Evolutionary conservation across 2,797 vertebrate genomes (phyloP), one percentile per base, ranked within the genome.

Genomic region (Galagoides demidoff): DNA sequence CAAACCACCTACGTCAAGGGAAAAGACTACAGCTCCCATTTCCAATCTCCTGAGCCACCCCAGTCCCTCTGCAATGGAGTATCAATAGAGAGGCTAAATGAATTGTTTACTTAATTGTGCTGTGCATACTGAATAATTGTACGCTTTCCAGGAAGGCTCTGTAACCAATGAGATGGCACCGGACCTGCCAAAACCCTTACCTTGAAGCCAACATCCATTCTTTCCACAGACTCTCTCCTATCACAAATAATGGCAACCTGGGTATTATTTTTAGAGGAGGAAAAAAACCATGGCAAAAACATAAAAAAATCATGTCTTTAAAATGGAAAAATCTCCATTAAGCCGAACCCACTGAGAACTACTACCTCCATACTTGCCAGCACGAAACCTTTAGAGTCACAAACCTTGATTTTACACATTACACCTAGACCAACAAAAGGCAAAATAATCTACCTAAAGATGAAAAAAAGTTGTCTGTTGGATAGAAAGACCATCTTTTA

Each of bases 261-360:
- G 20, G 77, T 88, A 73, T 96, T 96, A 86, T 92, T 94, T 95
- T 25, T 95, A 97, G 95, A 81, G 82, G 77, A 96, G 71, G 88
- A 59, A 94, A 87, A 83, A 85, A 83, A 96, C 43, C 85, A 85
- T 76, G 95, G 88, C 97, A 97, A 96, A 55, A 93, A 77, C 90
- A 57, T 96, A 83, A 83, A 97, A 97, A 97, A 97, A 95, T 74
- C 90, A 37, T 57, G 94, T 95, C 95, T 98, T 97, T 97, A 94
- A 5, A 23, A 83, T 63, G 57, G 89, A 78, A 97, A 93, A 90
- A 95, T 82, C 93, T 96, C 94, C 92, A 96, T 73, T 97, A 97
- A 97, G 84, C 37, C n/a, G 84, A 87, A 93, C 82, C 31, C 68
- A 3, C 66, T 63, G 93, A 96, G 95, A 98, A 49, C 64, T 70